Evolutionary conservation across 2,113 vertebrate genomes (phyloP).

Genomic region (Corythornis madagascariensis): DNA sequence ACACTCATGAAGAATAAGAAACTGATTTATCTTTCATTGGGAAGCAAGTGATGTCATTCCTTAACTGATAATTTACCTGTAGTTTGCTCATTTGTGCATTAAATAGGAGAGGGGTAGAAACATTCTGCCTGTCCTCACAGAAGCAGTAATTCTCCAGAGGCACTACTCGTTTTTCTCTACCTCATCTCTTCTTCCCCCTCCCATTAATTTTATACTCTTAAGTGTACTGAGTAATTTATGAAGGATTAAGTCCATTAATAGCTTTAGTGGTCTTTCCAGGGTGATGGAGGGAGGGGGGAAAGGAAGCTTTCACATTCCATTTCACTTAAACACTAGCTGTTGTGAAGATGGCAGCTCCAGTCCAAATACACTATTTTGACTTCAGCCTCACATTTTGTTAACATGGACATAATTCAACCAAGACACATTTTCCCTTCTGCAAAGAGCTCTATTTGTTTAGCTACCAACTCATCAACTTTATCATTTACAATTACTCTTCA

Average conservation of each 20-base stretch:
- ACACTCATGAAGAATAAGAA: not conserved
- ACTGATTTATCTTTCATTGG: not conserved
- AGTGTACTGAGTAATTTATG: not conserved
- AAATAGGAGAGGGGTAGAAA: not conserved
- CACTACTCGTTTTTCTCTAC: not conserved
- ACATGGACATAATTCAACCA: not conserved
- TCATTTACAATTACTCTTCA: not conserved
- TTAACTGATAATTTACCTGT: not conserved
- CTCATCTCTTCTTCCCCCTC: not conserved
- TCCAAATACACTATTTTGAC: not conserved
- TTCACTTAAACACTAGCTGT: not conserved
- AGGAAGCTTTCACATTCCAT: not conserved
- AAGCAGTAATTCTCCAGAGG: not conserved
- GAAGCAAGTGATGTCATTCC: not conserved
- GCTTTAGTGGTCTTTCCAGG: not conserved
- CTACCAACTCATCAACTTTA: not conserved
- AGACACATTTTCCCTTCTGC: not conserved
- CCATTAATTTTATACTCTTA: not conserved
- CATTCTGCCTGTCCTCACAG: not conserved
- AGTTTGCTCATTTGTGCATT: not conserved
- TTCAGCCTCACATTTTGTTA: not conserved
- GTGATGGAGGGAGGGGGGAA: not conserved
- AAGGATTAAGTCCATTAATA: not conserved
- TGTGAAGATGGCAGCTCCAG: fast-evolving
- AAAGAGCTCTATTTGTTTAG: not conserved